These are phyloP conservation scores for Andrena haemorrhoa DNA, from an alignment of 2,888 invertebrate species.

Conservation along the genomic window DNA sequence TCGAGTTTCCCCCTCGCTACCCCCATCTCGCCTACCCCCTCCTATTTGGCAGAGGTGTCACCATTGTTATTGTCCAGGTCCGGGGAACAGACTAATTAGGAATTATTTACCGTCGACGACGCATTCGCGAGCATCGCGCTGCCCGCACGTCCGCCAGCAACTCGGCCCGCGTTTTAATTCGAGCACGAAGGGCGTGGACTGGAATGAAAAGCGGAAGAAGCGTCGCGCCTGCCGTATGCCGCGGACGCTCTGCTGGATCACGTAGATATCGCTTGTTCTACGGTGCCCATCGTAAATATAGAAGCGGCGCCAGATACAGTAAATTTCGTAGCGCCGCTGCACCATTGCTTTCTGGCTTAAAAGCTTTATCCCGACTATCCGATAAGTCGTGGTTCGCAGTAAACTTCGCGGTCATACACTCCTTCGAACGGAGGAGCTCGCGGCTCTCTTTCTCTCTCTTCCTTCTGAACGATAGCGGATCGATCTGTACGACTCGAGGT, in stretches of 20 bases:
- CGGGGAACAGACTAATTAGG: conserved; percentile 59
- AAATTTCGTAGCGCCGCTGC: conserved; percentile 65
- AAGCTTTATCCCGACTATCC: conserved; percentile 3
- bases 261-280: conserved; percentile 67
- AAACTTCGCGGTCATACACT: neutral
- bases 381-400: neutral
- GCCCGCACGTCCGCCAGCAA: conserved; percentile 57
- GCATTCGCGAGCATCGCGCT: conserved; percentile 53
- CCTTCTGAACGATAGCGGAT: neutral
- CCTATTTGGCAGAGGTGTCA: conserved; percentile 9
- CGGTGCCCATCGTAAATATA: conserved; percentile 71
- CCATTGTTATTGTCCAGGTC: conserved; percentile 44
- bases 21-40: neutral
- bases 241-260: conserved; percentile 60
- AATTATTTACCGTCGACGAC: conserved; percentile 63
- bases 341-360: neutral
- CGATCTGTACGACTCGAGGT: too few relatives aligned
- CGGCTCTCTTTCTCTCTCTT: neutral
- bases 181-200: conserved; percentile 60
- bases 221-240: conserved; percentile 46
- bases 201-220: conserved; percentile 70
- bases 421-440: neutral
- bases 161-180: conserved; percentile 69
- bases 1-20: neutral
- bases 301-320: conserved; percentile 73